Base-by-base conservation (phyloP, 2,888 invertebrate genomes). In the Eupithecia abbreviata region DNA sequence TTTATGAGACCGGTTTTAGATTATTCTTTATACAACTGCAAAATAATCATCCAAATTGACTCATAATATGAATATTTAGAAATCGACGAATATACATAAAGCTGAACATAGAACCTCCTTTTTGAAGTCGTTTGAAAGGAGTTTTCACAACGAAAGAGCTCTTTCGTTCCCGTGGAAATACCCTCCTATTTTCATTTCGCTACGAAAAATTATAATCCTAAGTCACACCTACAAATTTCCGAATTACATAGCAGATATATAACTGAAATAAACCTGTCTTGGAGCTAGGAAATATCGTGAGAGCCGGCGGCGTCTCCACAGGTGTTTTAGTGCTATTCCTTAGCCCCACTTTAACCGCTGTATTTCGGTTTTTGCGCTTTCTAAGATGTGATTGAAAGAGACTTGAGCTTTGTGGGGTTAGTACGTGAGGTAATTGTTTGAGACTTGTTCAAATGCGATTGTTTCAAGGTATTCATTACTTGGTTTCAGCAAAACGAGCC, bases 241-340 rank as follows among this genome's bases (percentile, higher is more conserved):
- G 49, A 80, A 82, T 83, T 83, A 81, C 82, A 84, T 83, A 84
- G 77, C 79, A 78, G 75, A 77, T 78, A 78, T 76, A 74, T 78
- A 78, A 77, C 83, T 79, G 77, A 83, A 81, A 83, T 84, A 84
- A 84, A 84, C 84, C 84, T 84, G 85, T 87, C 87, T 87, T 80
- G 82, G 81, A 80, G 85, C 83, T 85, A 85, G 85, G 82, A 88
- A 88, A 88, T 87, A 87, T 84, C 87, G 88, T 88, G 84, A 74
- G 84, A 84, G 79, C 80, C 77, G 66, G 76, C 75, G 77, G 75
- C 76, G 76, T 79, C 83, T 82, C 84, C 81, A 85, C 88, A 88
- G 88, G 88, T 84, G 84, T 80, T 81, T 73, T 72, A 73, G 74
- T 55, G 80, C 76, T 80, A 79, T 80, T 80, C 78, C 79, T 82